A percentile compares a stretch with the other conserved stretches of the same genome.
phyloP scores from a whole-genome alignment of 1,140 invertebrate genomes.

The Vanessa tameamea region DNA sequence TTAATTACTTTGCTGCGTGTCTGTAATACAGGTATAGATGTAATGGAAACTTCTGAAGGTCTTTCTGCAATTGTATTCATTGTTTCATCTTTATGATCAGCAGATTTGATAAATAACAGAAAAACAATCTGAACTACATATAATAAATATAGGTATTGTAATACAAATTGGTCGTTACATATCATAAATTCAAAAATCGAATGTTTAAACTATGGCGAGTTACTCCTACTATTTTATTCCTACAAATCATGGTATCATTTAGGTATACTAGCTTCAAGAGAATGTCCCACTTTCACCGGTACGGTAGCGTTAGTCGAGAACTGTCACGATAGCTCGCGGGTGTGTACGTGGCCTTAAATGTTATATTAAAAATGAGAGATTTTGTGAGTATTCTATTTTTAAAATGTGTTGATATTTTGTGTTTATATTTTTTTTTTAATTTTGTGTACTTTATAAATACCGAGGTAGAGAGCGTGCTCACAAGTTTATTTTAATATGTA shows the following conservation, averaged over 20 bases:
- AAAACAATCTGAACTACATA: neutral
- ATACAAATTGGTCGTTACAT: neutral
- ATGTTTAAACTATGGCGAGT: conserved; percentile 13
- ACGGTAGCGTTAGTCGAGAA: conserved; percentile 28
- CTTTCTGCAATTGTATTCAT: too few relatives aligned
- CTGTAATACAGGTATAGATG: too few relatives aligned
- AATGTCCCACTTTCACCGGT: conserved; percentile 50
- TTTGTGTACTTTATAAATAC: neutral
- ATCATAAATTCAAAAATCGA: neutral
- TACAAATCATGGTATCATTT: conserved; percentile 24
- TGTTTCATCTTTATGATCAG: too few relatives aligned
- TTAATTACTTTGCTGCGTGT: too few relatives aligned
- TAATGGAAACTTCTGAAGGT: too few relatives aligned
- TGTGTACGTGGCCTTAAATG: conserved; percentile 23
- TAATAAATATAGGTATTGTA: neutral
- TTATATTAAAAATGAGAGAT: conserved; percentile 25
- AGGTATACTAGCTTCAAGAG: conserved; percentile 12
- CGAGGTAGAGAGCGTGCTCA: neutral
- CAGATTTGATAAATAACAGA: neutral
- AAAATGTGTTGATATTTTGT: neutral
- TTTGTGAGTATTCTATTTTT: conserved; percentile 25
- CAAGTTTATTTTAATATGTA: too few relatives aligned
- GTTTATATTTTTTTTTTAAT: neutral
- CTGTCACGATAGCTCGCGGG: conserved; percentile 11
- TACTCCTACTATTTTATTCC: conserved; percentile 4